Percentiles rank a stretch among this genome's conserved stretches.
These are phyloP conservation scores for Asteroscopus sphinx DNA, from an alignment of 2,888 invertebrate genomes.

Conservation along the genomic window DNA sequence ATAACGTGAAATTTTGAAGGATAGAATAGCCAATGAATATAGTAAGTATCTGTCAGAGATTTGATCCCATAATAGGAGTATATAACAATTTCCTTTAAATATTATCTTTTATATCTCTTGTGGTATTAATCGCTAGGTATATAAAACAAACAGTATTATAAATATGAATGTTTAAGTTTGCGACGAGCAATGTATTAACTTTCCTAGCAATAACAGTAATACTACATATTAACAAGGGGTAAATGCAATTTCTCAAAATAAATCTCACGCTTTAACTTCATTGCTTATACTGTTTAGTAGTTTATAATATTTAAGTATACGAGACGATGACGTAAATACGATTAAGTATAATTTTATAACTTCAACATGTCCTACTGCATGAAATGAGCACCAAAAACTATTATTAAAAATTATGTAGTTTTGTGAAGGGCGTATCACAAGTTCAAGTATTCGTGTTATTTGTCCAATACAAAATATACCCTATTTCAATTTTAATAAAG, in stretches of 20 bases:
- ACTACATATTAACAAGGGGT: constrained; percentile 77
- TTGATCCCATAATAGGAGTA: constrained; percentile 43
- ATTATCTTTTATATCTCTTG: constrained; percentile 30
- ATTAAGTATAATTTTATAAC: constrained; percentile 41
- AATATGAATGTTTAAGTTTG: constrained; percentile 41
- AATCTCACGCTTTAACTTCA: constrained; percentile 66
- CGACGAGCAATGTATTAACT: constrained; percentile 61
- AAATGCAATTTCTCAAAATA: constrained; percentile 85
- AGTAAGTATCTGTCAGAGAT: constrained; percentile 32
- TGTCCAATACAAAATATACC: no score
- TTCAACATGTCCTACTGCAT: constrained; percentile 73
- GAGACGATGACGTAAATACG: constrained; percentile 56
- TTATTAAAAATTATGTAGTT: constrained; percentile 35
- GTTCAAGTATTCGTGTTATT: no score
- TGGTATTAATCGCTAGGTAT: constrained; percentile 19
- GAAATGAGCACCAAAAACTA: constrained; percentile 74
- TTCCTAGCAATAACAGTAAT: constrained; percentile 70
- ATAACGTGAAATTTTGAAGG: constrained; percentile 11
- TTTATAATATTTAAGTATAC: constrained; percentile 54
- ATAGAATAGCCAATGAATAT: constrained; percentile 16
- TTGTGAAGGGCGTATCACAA: constrained; percentile 20
- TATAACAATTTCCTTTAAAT: constrained; percentile 36
- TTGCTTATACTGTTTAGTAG: constrained; percentile 55
- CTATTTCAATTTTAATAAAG: no score
- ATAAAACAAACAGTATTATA: constrained; percentile 28